Evolutionary conservation across 2,113 vertebrate species (phyloP).

Genomic region (Lepidothrix coronata): DNA sequence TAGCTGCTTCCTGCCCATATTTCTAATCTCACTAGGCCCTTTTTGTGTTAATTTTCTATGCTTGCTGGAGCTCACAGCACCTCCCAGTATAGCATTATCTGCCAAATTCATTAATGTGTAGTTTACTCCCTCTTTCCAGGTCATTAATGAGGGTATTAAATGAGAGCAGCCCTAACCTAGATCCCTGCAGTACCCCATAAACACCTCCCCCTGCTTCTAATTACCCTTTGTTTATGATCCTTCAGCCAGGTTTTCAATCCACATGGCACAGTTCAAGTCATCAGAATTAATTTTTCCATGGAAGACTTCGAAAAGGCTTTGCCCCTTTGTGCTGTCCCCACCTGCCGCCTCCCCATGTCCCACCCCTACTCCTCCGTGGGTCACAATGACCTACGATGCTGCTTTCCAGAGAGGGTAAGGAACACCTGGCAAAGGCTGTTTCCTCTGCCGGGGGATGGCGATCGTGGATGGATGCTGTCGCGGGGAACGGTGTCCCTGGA

Average conservation of each 20-base stretch:
- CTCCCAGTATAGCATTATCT: conserved; percentile 61
- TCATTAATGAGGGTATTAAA: conserved; percentile 71
- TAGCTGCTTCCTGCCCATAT: neutral
- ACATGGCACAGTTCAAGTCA: conserved; percentile 42
- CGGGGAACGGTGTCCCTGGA: neutral
- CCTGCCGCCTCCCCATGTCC: neutral
- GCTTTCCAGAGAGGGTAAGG: neutral
- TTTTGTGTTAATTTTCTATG: conserved; percentile 52
- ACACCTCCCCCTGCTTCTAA: conserved; percentile 64
- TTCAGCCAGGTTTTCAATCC: conserved; percentile 55
- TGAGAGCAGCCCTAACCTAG: conserved; percentile 58
- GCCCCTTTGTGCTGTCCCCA: neutral
- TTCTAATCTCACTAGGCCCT: conserved; percentile 34
- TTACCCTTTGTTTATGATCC: conserved; percentile 71
- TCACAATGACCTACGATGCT: neutral
- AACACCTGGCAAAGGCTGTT: neutral
- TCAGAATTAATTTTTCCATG: conserved; percentile 53
- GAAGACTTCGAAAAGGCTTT: neutral
- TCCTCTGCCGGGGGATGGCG: neutral
- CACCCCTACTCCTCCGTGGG: neutral
- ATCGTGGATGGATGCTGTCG: neutral
- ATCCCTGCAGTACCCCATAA: conserved; percentile 67
- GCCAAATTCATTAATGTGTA: conserved; percentile 69
- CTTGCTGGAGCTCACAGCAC: conserved; percentile 46
- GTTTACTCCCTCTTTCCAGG: conserved; percentile 68